phyloP scores from a whole-genome alignment of 2,888 invertebrate genomes.

The Trichopoda pennipes region DNA sequence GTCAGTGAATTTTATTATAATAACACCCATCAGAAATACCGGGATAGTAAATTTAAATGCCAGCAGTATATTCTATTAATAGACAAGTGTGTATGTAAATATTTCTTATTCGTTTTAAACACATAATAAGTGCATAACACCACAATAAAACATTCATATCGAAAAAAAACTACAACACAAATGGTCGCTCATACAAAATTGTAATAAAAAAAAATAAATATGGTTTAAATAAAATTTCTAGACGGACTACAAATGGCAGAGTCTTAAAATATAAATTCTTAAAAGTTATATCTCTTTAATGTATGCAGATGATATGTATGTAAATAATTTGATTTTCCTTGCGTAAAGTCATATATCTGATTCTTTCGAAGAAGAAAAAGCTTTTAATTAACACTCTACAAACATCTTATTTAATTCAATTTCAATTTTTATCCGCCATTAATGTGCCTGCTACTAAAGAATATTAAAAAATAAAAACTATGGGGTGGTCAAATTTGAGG shows the following conservation, averaged over 20 bases:
- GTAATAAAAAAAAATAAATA: constrained; percentile 11
- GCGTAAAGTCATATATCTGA: too few relatives aligned
- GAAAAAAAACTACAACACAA: constrained; percentile 15
- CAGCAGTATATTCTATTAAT: not conserved
- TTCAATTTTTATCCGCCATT: too few relatives aligned
- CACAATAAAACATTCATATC: constrained; percentile 41
- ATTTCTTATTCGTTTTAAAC: constrained; percentile 47
- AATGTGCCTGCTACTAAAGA: too few relatives aligned
- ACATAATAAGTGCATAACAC: constrained; percentile 40
- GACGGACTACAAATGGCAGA: constrained; percentile 4
- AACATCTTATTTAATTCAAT: too few relatives aligned
- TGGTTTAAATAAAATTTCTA: not conserved
- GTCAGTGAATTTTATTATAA: too few relatives aligned
- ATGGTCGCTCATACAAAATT: constrained; percentile 6
- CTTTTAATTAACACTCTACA: too few relatives aligned
- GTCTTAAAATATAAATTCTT: constrained; percentile 5
- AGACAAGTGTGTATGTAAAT: not conserved
- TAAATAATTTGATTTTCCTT: too few relatives aligned
- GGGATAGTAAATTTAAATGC: not conserved
- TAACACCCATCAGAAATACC: constrained; percentile 5
- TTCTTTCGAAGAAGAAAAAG: too few relatives aligned
- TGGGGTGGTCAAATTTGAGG: too few relatives aligned
- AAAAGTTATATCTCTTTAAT: too few relatives aligned
- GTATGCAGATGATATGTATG: too few relatives aligned
- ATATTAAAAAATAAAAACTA: too few relatives aligned